A percentile compares a stretch with the other conserved stretches of the same genome.
These are phyloP conservation scores for Plagodis pulveraria DNA, from an alignment of 2,888 invertebrate genomes.

Conservation along the genomic window DNA sequence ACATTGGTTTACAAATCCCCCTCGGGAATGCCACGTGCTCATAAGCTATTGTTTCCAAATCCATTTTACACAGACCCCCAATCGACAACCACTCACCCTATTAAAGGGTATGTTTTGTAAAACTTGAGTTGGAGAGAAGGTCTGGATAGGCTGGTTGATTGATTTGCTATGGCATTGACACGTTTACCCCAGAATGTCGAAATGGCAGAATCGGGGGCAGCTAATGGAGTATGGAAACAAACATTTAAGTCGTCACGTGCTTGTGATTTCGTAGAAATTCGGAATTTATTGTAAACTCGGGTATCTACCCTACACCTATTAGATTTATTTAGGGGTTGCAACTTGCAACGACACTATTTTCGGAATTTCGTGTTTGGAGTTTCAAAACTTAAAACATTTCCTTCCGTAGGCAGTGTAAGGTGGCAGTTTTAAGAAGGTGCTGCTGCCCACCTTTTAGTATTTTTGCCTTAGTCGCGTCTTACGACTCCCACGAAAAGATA, in stretches of 20 bases:
- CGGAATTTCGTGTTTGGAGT: background rate
- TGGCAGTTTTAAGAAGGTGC: too few relatives aligned
- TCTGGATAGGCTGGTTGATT: constrained; percentile 46
- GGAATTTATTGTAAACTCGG: constrained; percentile 31
- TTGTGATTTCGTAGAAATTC: constrained; percentile 44
- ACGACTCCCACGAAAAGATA: too few relatives aligned
- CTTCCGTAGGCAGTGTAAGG: too few relatives aligned
- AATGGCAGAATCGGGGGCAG: constrained; percentile 54
- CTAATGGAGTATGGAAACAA: constrained; percentile 65
- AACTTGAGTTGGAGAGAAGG: constrained; percentile 29
- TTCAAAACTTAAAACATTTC: too few relatives aligned
- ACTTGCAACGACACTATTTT: constrained; percentile 3
- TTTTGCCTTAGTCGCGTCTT: too few relatives aligned
- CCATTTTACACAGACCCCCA: constrained; percentile 48
- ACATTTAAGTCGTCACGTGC: constrained; percentile 62
- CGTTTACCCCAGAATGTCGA: constrained; percentile 64
- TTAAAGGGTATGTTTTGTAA: constrained; percentile 4
- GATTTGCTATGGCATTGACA: constrained; percentile 53
- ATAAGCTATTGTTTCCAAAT: constrained; percentile 47
- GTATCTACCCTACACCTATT: background rate
- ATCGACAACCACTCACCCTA: constrained; percentile 8
- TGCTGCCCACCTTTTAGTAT: too few relatives aligned
- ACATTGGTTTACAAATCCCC: constrained; percentile 39
- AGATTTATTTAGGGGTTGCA: constrained; percentile 12
- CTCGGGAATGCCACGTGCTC: constrained; percentile 61